A percentile compares a stretch with the other conserved stretches of the same genome.
Evolutionary conservation across 2,113 vertebrate genomes (phyloP).

Genomic region (Otocyon megalotis): DNA sequence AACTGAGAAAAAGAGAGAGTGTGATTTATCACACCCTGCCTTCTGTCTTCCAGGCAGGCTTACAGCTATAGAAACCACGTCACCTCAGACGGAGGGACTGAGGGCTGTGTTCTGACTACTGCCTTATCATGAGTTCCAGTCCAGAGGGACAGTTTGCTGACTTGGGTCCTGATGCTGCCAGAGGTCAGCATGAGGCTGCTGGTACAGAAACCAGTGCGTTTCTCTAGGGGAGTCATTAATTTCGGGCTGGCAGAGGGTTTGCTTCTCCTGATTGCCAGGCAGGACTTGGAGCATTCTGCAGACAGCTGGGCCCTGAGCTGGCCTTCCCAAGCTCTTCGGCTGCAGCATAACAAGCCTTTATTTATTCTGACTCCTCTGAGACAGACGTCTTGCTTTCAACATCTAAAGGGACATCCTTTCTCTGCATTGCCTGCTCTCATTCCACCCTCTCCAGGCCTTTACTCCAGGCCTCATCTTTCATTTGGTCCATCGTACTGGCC

Average conservation of each 20-base stretch:
- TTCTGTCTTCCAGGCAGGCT: not conserved
- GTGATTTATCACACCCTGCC: not conserved
- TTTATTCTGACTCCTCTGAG: slow-evolving; percentile 4
- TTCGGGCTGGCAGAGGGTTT: not conserved
- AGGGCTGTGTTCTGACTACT: not conserved
- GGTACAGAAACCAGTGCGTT: not conserved
- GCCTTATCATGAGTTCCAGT: not conserved
- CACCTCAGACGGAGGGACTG: not conserved
- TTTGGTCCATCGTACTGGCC: not conserved
- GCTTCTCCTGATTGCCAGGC: not conserved
- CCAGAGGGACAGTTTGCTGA: not conserved
- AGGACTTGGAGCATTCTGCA: not conserved
- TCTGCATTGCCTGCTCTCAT: not conserved
- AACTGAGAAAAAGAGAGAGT: not conserved
- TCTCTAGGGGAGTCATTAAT: not conserved
- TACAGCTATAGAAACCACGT: not conserved
- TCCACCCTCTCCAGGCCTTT: not conserved
- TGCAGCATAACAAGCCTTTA: not conserved
- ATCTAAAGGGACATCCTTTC: not conserved
- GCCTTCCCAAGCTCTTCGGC: not conserved
- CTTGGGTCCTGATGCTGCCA: not conserved
- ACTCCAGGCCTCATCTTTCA: not conserved
- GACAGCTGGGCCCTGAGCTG: not conserved
- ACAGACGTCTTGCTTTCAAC: not conserved
- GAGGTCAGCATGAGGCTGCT: not conserved